phyloP scores from a whole-genome alignment of 2,797 vertebrate species.

The Taeniopygia guttata region DNA sequence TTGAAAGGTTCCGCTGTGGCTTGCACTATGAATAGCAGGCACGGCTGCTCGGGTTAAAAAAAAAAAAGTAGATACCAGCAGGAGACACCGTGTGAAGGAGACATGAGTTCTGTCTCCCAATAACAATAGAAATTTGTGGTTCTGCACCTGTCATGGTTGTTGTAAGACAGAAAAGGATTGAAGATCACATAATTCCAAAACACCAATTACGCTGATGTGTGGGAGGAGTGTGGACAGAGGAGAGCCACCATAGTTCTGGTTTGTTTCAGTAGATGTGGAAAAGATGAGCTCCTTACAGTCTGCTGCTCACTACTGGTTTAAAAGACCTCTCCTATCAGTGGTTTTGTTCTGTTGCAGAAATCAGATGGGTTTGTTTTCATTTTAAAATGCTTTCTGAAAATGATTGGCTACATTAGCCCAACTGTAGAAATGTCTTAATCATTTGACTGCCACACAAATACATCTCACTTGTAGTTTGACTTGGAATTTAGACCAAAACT shows the following conservation, averaged over 20 bases:
- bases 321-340: neutral
- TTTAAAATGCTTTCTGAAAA: neutral
- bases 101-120: neutral
- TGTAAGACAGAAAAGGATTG: neutral
- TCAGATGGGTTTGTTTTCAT: neutral
- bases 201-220: neutral
- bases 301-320: neutral
- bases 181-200: neutral
- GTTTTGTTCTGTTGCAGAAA: neutral
- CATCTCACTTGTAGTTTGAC: neutral
- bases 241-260: neutral
- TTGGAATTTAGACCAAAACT: neutral
- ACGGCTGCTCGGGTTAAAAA: neutral
- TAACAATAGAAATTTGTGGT: neutral
- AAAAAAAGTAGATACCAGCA: neutral
- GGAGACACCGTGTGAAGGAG: neutral
- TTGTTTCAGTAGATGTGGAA: neutral
- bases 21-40: conserved; percentile 69
- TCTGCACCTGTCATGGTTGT: neutral
- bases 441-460: neutral
- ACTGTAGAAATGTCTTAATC: neutral
- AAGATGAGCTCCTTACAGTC: neutral
- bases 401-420: neutral
- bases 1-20: conserved; percentile 67
- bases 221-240: neutral